phyloP scores from a whole-genome alignment of 1,140 invertebrate genomes.

The Psilanteris sp. region DNA sequence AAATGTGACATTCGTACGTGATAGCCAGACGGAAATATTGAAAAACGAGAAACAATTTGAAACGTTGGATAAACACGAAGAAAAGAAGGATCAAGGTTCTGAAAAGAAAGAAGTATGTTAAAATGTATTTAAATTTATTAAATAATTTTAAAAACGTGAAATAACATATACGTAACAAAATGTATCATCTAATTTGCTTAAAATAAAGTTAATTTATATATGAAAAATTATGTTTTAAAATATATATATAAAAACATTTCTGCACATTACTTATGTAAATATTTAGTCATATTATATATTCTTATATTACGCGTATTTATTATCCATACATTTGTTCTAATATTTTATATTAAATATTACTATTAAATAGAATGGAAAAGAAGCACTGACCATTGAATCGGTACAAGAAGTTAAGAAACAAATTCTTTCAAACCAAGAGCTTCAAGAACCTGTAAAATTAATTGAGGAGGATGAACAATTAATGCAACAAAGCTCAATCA shows the following conservation, averaged over 20 bases:
- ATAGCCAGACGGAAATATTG: constrained; percentile 75
- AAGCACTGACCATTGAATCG: constrained; percentile 31
- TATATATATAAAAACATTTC: too few relatives aligned
- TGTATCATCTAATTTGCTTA: too few relatives aligned
- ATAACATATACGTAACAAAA: too few relatives aligned
- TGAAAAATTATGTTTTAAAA: too few relatives aligned
- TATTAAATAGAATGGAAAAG: constrained; percentile 42
- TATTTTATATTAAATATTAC: neutral
- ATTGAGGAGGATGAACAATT: constrained; percentile 63
- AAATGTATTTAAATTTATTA: constrained; percentile 2
- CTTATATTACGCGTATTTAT: too few relatives aligned
- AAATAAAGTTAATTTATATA: too few relatives aligned
- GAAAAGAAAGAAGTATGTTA: constrained; percentile 72
- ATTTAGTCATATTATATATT: too few relatives aligned
- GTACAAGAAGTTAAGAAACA: constrained; percentile 54
- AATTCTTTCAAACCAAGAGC: constrained; percentile 43
- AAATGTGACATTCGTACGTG: constrained; percentile 71
- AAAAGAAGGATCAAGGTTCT: constrained; percentile 73
- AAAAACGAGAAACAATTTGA: constrained; percentile 72
- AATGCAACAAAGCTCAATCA: constrained; percentile 60
- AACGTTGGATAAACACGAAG: constrained; percentile 70
- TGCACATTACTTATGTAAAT: too few relatives aligned
- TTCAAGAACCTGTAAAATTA: constrained; percentile 56
- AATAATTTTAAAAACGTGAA: neutral
- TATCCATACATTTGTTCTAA: too few relatives aligned